Base-by-base conservation (phyloP, 2,797 vertebrate species). In the Huso huso region DNA sequence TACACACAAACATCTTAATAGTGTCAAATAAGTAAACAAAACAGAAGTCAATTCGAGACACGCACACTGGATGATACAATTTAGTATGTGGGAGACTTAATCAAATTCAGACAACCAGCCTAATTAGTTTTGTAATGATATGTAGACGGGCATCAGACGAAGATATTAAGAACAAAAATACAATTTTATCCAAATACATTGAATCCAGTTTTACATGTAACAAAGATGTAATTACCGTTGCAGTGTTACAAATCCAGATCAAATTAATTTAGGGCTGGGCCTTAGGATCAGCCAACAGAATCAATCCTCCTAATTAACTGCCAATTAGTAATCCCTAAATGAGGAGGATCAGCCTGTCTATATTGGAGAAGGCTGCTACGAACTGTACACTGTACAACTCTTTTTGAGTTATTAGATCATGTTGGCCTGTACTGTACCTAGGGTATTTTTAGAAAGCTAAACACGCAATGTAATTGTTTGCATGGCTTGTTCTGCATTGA, bases 221-320 rank as follows among this genome's bases (percentile, higher is more conserved):
- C 75, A 73, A 58, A 79, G 81, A 74, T 76, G 73, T 49, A 61
- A 91, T 90, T 91, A 89, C 86, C 81, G 88, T 79, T 74, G 74
- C 86, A 82, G 78, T 82, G 77, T 85, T 83, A 83, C 81, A 83
- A 86, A 89, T 87, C 82, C 78, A 76, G 89, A 91, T 91, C 81
- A 92, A 89, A 93, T 91, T 88, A 91, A 87, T 85, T 84, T 91
- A 76, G 82, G 88, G 82, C 75, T 87, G 87, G 83, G 89, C 90
- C 88, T 88, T 82, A 89, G 90, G 91, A 91, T 91, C 81, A 78
- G 81, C 87, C 86, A 88, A 92, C 87, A 94, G 91, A 92, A 92
- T 94, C 91, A 92, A 93, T 95, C 94, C 91, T 88, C 89, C 90
- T 95, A 95, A 95, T 95, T 95, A 97, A 96, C 86, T 85, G 92